These are phyloP conservation scores for Thereva unica DNA, from an alignment of 2,888 invertebrate genomes.

Conservation along the genomic window DNA sequence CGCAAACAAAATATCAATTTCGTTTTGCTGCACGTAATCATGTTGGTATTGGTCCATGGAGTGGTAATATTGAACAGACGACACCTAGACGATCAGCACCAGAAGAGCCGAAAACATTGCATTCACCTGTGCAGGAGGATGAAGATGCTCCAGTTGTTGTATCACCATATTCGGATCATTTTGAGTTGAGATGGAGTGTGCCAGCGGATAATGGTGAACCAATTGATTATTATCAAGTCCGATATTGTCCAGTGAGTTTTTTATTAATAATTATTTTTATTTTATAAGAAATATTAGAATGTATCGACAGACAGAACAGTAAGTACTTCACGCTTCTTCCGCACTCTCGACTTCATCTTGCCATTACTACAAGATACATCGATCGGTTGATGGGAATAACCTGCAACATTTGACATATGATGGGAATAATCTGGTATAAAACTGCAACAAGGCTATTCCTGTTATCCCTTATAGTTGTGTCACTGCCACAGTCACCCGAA, in stretches of 20 bases:
- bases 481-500: too few relatives aligned
- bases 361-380: too few relatives aligned
- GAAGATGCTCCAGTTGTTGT: constrained; percentile 60
- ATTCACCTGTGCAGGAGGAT: constrained; percentile 58
- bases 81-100: constrained; percentile 81
- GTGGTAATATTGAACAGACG: constrained; percentile 65
- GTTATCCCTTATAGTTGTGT: too few relatives aligned
- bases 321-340: neutral
- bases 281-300: constrained; percentile 15
- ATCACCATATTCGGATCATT: constrained; percentile 75
- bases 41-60: constrained; percentile 80
- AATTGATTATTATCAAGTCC: constrained; percentile 80
- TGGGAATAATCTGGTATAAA: too few relatives aligned
- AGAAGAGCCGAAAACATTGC: constrained; percentile 69
- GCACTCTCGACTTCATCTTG: too few relatives aligned
- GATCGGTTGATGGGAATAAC: too few relatives aligned
- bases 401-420: too few relatives aligned
- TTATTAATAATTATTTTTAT: constrained; percentile 42
- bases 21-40: constrained; percentile 83
- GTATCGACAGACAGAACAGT: neutral
- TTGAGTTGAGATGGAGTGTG: constrained; percentile 80
- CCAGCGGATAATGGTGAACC: constrained; percentile 89
- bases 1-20: constrained; percentile 78
- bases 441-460: too few relatives aligned
- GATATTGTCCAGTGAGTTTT: constrained; percentile 75